Percentiles rank a stretch among this genome's conserved stretches.
phyloP scores from a whole-genome alignment of 2,797 vertebrate genomes.

The Paratrypauchen microcephalus region DNA sequence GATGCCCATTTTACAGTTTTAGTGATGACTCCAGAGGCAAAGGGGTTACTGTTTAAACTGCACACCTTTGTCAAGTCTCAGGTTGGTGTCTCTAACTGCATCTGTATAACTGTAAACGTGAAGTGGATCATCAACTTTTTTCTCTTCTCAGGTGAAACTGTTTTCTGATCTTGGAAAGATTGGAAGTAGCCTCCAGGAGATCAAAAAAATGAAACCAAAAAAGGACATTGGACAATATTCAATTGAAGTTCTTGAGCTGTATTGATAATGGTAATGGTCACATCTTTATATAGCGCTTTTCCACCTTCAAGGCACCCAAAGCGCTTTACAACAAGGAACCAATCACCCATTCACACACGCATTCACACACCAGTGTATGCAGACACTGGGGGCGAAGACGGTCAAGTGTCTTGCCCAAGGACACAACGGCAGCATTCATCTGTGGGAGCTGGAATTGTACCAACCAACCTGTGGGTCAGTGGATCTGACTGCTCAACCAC shows the following conservation, averaged over 20 bases:
- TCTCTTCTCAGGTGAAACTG: conserved; percentile 81
- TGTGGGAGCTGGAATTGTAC: too few relatives aligned
- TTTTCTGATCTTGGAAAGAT: conserved; percentile 93
- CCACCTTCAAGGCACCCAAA: too few relatives aligned
- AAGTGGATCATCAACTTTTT: not conserved
- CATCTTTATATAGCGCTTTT: too few relatives aligned
- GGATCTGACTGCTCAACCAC: too few relatives aligned
- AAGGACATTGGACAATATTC: conserved; percentile 83
- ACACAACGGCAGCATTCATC: too few relatives aligned
- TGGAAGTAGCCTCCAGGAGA: conserved; percentile 85
- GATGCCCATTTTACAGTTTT: conserved; percentile 94
- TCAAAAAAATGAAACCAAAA: conserved; percentile 77
- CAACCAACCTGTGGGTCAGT: too few relatives aligned
- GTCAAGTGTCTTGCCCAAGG: too few relatives aligned
- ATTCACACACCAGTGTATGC: too few relatives aligned
- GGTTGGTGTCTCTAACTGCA: conserved; percentile 68
- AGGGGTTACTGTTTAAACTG: conserved; percentile 80
- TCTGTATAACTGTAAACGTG: not conserved
- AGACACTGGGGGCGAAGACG: too few relatives aligned
- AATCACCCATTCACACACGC: too few relatives aligned
- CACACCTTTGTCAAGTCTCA: conserved; percentile 88
- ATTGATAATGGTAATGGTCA: too few relatives aligned
- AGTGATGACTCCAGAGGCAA: conserved; percentile 90
- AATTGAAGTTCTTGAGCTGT: conserved; percentile 91
- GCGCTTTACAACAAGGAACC: too few relatives aligned